Conservation (phyloP, 2,113 vertebrate species). For the Marmota monax region DNA sequence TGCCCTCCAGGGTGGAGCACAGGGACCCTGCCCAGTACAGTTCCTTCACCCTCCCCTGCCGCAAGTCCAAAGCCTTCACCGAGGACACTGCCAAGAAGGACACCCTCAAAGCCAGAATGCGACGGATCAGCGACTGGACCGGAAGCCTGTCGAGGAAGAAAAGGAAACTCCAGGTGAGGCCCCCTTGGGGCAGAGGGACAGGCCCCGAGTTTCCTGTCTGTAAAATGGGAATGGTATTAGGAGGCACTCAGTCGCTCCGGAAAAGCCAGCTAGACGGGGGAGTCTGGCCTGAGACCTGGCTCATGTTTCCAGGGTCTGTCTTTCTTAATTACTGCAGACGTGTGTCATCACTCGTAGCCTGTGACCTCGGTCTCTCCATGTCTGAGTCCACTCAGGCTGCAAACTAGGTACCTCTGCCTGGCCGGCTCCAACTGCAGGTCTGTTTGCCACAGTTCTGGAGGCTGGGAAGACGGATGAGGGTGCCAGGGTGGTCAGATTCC, state of each 20-base stretch:
- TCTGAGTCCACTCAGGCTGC: not conserved
- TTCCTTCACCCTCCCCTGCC: slow-evolving; percentile 96
- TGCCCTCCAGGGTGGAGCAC: slow-evolving; percentile 90
- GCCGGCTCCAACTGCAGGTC: not conserved
- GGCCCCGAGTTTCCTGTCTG: rapidly evolving
- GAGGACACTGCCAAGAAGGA: slow-evolving; percentile 91
- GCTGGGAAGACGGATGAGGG: not conserved
- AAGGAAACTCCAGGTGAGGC: slow-evolving; percentile 93
- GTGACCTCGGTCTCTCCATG: not conserved
- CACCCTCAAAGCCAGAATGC: slow-evolving; percentile 93
- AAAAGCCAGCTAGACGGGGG: not conserved
- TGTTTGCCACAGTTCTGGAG: not conserved
- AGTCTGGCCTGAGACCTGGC: rapidly evolving
- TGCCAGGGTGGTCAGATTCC: no score
- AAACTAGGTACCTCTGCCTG: no score
- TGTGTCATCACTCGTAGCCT: not conserved
- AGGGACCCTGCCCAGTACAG: slow-evolving; percentile 89
- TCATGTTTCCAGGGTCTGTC: not conserved
- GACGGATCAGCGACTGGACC: slow-evolving; percentile 97
- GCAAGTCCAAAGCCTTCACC: slow-evolving; percentile 88
- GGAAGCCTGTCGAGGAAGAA: slow-evolving; percentile 97
- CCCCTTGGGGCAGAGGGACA: rapidly evolving
- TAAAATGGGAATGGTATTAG: rapidly evolving
- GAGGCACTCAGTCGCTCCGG: not conserved
- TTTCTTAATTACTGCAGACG: not conserved